These are phyloP conservation scores for Drosophila auraria DNA, from an alignment of 1,140 invertebrate genomes.

Conservation along the genomic window DNA sequence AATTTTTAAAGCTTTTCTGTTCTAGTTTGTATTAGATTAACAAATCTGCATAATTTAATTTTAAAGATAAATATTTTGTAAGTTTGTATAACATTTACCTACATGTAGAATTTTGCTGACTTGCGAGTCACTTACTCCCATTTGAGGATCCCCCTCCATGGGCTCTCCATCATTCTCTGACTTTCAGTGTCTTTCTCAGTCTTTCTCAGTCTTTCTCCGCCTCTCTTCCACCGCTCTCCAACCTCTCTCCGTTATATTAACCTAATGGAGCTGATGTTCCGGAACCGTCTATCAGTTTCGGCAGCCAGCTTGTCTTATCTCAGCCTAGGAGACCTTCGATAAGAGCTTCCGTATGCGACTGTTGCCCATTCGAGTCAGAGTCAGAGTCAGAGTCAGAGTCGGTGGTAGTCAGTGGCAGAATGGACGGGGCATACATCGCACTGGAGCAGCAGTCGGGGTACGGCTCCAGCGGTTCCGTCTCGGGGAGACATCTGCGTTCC, in stretches of 20 bases:
- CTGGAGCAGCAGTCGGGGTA: slow-evolving; percentile 17
- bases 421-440: slow-evolving; percentile 47
- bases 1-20: no score
- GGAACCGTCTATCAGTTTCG: slow-evolving; percentile 8
- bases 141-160: no score
- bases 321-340: neutral
- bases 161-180: no score
- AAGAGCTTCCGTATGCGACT: neutral
- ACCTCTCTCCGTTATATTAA: neutral
- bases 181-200: neutral
- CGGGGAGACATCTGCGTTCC: slow-evolving; percentile 8
- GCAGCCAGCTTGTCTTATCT: slow-evolving; percentile 34
- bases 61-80: no score
- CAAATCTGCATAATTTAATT: no score
- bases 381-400: no score
- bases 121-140: no score
- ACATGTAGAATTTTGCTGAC: no score
- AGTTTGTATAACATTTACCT: no score
- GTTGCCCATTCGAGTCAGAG: neutral
- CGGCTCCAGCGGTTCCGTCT: neutral
- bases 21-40: no score
- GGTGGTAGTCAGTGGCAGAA: slow-evolving; percentile 29
- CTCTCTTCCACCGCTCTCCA: neutral
- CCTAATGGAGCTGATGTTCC: slow-evolving; percentile 18
- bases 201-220: neutral